Evolutionary conservation across 2,113 vertebrate species (phyloP).

Genomic region (Hypanus sabinus): DNA sequence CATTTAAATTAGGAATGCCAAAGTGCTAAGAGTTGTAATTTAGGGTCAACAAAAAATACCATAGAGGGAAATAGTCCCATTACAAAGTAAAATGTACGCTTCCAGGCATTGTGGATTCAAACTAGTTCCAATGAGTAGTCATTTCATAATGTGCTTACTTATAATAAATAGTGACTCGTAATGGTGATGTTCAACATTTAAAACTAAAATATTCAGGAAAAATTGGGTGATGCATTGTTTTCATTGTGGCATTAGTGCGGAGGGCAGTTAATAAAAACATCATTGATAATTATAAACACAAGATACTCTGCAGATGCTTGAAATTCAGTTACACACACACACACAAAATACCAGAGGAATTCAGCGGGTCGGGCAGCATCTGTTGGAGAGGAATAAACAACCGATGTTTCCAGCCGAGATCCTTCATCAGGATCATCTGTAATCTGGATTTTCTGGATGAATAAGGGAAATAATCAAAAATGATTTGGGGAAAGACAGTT

Average conservation of each 20-base stretch:
- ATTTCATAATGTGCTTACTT: neutral
- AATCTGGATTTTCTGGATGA: conserved; percentile 13
- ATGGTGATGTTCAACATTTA: neutral
- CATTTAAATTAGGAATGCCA: neutral
- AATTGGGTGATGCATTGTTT: neutral
- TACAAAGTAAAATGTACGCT: neutral
- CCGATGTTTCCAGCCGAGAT: no score
- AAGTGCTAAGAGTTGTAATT: neutral
- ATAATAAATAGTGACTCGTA: neutral
- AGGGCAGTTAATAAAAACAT: neutral
- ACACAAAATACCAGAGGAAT: no score
- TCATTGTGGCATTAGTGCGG: neutral
- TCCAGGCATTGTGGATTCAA: neutral
- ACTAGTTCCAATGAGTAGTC: neutral
- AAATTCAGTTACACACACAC: no score
- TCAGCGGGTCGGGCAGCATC: no score
- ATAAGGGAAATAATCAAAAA: neutral
- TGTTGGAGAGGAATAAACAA: no score
- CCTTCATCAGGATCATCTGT: neutral
- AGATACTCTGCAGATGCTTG: no score
- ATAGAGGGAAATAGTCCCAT: neutral
- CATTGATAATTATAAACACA: no score
- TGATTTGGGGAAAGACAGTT: neutral
- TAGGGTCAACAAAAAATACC: neutral
- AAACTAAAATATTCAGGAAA: neutral